Evolutionary conservation across 2,797 vertebrate species (phyloP).

Genomic region (Cryptoprocta ferox): DNA sequence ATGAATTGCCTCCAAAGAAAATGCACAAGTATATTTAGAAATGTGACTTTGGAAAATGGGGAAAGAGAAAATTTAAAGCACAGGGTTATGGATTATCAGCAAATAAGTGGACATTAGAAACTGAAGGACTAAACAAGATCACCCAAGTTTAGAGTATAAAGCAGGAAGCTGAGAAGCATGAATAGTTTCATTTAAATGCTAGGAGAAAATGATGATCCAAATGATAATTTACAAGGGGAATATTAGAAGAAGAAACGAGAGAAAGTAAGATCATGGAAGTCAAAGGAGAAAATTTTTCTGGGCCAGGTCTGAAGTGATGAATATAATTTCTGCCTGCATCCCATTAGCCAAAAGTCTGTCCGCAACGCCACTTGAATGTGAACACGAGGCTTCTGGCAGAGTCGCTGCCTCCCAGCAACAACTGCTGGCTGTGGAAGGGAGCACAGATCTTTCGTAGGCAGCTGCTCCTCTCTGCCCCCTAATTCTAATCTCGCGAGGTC

Average conservation of each 20-base stretch:
- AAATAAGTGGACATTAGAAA: not conserved
- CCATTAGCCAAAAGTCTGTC: not conserved
- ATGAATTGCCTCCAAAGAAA: not conserved
- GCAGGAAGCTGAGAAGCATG: not conserved
- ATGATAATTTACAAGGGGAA: not conserved
- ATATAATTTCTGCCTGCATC: constrained; percentile 15
- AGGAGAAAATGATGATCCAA: not conserved
- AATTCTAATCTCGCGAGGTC: not conserved
- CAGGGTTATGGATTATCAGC: not conserved
- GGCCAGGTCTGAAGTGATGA: not conserved
- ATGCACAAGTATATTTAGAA: constrained; percentile 19
- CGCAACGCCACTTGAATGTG: not conserved
- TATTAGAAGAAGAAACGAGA: constrained; percentile 11
- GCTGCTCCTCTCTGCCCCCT: not conserved
- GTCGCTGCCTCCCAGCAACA: not conserved
- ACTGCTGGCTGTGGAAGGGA: not conserved
- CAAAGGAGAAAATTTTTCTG: constrained; percentile 23
- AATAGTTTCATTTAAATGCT: not conserved
- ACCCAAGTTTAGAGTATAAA: constrained; percentile 10
- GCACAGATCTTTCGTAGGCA: not conserved
- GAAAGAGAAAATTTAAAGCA: not conserved
- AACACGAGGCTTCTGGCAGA: not conserved
- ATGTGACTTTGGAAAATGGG: not conserved
- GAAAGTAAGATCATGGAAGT: not conserved
- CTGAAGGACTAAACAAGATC: not conserved